Conservation (phyloP, 1,140 invertebrate genomes). For the Zaprionus tsacasi region DNA sequence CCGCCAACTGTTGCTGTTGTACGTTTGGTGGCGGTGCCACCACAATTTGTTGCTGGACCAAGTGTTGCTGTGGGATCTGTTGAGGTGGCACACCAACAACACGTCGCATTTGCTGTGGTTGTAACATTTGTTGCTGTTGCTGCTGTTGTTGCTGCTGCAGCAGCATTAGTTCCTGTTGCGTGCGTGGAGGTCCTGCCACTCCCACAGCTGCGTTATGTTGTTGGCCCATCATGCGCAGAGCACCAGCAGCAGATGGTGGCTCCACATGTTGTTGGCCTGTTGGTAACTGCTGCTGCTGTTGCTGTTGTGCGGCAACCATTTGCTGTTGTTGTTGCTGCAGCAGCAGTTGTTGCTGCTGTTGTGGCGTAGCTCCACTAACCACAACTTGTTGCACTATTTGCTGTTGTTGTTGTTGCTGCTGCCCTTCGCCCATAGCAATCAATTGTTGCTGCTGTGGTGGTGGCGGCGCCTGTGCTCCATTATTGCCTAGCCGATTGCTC, state of each 20-base stretch:
- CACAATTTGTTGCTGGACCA: constrained; percentile 78
- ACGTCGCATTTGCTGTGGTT: constrained; percentile 82
- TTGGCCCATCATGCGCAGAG: constrained; percentile 91
- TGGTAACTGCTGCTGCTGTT: constrained; percentile 51
- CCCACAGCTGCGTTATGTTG: constrained; percentile 88
- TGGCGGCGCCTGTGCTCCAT: constrained; percentile 80
- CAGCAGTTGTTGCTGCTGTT: constrained; percentile 62
- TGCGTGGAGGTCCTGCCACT: constrained; percentile 57
- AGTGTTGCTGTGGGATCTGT: constrained; percentile 71
- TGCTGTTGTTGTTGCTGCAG: constrained; percentile 52
- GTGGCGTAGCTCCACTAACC: constrained; percentile 56
- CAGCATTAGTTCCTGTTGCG: constrained; percentile 71
- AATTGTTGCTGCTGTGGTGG: constrained; percentile 86
- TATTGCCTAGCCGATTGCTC: constrained; percentile 92
- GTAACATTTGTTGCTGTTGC: constrained; percentile 63
- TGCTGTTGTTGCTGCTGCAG: constrained; percentile 74
- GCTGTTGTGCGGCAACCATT: constrained; percentile 69
- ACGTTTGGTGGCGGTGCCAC: constrained; percentile 54
- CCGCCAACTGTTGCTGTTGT: constrained; percentile 58
- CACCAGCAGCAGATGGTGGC: constrained; percentile 89
- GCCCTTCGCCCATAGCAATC: constrained; percentile 80
- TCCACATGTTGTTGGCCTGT: constrained; percentile 74
- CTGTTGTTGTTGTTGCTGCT: constrained; percentile 57
- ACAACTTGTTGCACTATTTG: constrained; percentile 78
- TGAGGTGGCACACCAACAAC: constrained; percentile 84